Percentiles rank a stretch among this genome's conserved stretches.
Evolutionary conservation across 2,797 vertebrate species (phyloP).

Genomic region (Chaetodon trifasciatus): DNA sequence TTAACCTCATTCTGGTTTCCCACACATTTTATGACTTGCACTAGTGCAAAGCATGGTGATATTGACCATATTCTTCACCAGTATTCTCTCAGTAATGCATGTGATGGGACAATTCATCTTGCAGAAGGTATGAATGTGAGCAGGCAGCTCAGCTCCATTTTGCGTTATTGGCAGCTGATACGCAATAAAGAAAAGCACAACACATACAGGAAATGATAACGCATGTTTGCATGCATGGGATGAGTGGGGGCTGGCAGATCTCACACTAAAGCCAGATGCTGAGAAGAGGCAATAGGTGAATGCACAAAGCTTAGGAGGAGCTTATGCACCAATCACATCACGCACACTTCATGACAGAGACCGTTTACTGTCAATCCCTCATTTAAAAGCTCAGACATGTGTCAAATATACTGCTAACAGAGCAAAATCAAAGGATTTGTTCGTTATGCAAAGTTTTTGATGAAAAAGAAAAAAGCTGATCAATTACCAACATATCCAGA

Average conservation of each 20-base stretch:
- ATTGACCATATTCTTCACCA: neutral
- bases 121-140: neutral
- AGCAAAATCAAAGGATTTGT: neutral
- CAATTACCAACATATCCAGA: neutral
- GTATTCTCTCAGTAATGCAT: neutral
- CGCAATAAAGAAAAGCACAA: neutral
- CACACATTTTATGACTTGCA: neutral
- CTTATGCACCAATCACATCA: neutral
- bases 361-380: neutral
- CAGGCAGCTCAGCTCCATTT: neutral
- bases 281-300: neutral
- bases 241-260: neutral
- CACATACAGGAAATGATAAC: conserved; percentile 10
- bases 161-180: neutral
- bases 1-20: neutral
- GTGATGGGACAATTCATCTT: neutral
- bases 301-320: neutral
- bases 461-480: neutral
- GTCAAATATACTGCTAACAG: neutral
- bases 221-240: conserved; percentile 7
- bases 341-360: neutral
- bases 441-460: neutral
- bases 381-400: neutral
- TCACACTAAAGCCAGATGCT: conserved; percentile 6
- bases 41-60: neutral